phyloP scores from a whole-genome alignment of 2,797 vertebrate genomes.

The Poecilia velifera region DNA sequence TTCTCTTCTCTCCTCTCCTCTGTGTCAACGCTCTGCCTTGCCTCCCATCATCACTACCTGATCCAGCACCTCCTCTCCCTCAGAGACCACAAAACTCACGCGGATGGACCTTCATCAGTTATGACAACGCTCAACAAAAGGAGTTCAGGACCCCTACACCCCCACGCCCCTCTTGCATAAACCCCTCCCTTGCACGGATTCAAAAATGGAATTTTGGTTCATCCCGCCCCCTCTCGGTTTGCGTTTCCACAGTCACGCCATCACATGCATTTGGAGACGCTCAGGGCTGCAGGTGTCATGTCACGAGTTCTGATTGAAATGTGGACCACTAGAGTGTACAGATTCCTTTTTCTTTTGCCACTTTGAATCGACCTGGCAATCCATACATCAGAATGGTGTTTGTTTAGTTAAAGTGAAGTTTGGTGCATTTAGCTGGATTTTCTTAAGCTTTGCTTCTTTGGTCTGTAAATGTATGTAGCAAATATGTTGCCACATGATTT shows the following conservation, averaged over 20 bases:
- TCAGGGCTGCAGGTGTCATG: constrained; percentile 61
- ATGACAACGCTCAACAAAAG: constrained; percentile 47
- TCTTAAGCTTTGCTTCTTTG: constrained; percentile 42
- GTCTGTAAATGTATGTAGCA: constrained; percentile 64
- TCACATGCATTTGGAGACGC: constrained; percentile 61
- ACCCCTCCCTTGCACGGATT: constrained; percentile 47
- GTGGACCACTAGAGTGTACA: constrained; percentile 71
- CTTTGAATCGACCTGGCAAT: constrained; percentile 57
- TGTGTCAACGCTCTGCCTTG: constrained; percentile 19
- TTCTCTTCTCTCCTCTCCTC: constrained; percentile 8
- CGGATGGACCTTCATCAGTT: constrained; percentile 61
- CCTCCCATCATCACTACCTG: constrained; percentile 26
- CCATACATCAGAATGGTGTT: constrained; percentile 46
- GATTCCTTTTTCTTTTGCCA: constrained; percentile 53
- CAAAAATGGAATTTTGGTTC: constrained; percentile 49
- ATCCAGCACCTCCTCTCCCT: constrained; percentile 36
- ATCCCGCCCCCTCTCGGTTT: constrained; percentile 48
- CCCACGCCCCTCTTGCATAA: background rate
- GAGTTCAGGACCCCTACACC: constrained; percentile 8
- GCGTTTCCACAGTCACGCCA: constrained; percentile 63
- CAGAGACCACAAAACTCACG: constrained; percentile 69
- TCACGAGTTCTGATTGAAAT: constrained; percentile 61
- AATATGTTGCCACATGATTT: constrained; percentile 54
- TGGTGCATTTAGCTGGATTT: constrained; percentile 43
- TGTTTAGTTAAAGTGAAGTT: constrained; percentile 61